Base-by-base conservation (phyloP, 2,888 invertebrate genomes). In the Itoplectis maculator region DNA sequence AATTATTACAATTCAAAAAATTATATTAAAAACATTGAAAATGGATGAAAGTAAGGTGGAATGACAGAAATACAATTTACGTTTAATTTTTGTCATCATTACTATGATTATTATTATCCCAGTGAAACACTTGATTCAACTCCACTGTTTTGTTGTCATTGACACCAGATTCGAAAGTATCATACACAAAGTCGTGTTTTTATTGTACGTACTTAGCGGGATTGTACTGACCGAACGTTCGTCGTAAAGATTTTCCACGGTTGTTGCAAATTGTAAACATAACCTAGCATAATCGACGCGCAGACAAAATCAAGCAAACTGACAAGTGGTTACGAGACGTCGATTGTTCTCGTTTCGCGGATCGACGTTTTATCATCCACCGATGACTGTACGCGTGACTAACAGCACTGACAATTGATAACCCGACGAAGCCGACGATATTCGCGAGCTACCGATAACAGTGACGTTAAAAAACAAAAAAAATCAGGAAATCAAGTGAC, bases 251-350 rank as follows among this genome's bases (percentile, higher is more conserved):
- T 61, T 61, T 37, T 61, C 0, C 9, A 18, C n/a, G 29, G 15
- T 51, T 69, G 35, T 54, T 51, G n/a, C 8, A 47, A 54, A 45
- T 63, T 77, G 51, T 78, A 78, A 82, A 82, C 81, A 78, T 82
- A 82, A 82, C 78, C 78, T 82, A 54, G 15, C 54, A 15, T 29
- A 15, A 13, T 2, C 42, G n/a, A n/a, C 8, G 18, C 23, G 9
- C 29, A 59, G 13, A 3, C 29, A 47, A 65, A 20, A 56, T 63
- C 13, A 23, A 45, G 49, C 51, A n/a, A 56, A 42, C 40, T 29
- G 9, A 37, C 6, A 45, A 70, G 54, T 49, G 56, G 56, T 42
- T 15, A n/a, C 11, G 20, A 54, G 37, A 23, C 35, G 42, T 20
- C 15, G 0, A n/a, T n/a, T 35, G 29, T 7, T n/a, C 35, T 5